phyloP scores from a whole-genome alignment of 2,797 vertebrate genomes.

The Phataginus tricuspis region DNA sequence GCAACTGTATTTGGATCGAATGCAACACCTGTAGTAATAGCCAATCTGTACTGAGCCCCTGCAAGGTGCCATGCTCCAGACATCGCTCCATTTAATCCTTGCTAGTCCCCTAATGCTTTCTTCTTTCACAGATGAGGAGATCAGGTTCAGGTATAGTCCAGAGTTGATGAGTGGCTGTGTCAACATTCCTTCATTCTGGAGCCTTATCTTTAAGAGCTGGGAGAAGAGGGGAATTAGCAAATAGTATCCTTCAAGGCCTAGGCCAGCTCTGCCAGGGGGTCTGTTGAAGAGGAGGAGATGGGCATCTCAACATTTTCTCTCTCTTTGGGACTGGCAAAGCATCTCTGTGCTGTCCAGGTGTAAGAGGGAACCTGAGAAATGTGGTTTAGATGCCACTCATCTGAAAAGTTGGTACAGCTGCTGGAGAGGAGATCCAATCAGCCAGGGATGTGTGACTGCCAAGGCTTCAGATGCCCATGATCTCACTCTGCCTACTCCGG shows the following conservation, averaged over 20 bases:
- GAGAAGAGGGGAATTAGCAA: not conserved
- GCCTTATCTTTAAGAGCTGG: not conserved
- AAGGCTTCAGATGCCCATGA: fast-evolving
- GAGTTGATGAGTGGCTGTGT: not conserved
- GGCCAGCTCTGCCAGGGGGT: not conserved
- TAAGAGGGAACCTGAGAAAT: not conserved
- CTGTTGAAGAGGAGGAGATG: not conserved
- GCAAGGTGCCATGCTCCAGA: not conserved
- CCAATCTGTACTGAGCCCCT: fast-evolving
- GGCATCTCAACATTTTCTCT: not conserved
- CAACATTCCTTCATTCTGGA: not conserved
- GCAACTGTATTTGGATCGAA: not conserved
- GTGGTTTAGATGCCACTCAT: not conserved
- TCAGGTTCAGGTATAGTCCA: not conserved
- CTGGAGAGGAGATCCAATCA: fast-evolving
- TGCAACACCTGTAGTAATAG: fast-evolving
- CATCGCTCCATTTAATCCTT: fast-evolving
- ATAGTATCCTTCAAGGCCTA: not conserved
- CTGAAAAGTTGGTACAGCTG: not conserved
- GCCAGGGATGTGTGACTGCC: not conserved
- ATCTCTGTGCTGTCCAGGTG: not conserved
- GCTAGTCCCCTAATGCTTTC: fast-evolving
- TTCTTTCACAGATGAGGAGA: not conserved
- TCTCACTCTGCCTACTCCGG: not conserved
- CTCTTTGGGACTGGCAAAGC: not conserved